These are phyloP conservation scores for Acronicta psi DNA, from an alignment of 2,888 invertebrate species.

Conservation along the genomic window DNA sequence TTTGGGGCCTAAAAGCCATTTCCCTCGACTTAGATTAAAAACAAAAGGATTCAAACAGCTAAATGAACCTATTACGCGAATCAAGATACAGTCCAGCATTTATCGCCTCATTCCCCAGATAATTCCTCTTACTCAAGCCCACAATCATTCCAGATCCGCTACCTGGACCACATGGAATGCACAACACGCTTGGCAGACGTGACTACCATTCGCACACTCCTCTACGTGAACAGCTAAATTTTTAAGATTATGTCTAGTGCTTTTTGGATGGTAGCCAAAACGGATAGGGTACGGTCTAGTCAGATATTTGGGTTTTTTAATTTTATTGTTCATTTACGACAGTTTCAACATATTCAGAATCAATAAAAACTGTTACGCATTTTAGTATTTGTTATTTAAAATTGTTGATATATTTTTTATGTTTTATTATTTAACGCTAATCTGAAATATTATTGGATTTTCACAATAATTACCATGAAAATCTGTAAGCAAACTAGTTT, in stretches of 20 bases:
- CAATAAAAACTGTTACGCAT: too few relatives aligned
- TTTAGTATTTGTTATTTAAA: too few relatives aligned
- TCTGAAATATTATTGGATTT: too few relatives aligned
- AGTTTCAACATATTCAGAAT: too few relatives aligned
- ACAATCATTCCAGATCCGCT: constrained; percentile 14
- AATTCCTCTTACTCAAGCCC: constrained; percentile 20
- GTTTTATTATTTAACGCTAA: too few relatives aligned
- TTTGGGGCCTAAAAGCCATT: too few relatives aligned
- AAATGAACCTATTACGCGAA: constrained; percentile 4
- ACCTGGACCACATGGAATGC: constrained; percentile 44
- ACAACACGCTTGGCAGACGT: constrained; percentile 45
- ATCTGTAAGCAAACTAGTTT: too few relatives aligned
- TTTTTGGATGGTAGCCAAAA: constrained; percentile 48
- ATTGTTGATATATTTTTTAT: too few relatives aligned
- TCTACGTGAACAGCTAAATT: constrained; percentile 49
- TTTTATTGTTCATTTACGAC: constrained; percentile 25
- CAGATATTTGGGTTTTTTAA: constrained; percentile 32
- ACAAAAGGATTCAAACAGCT: not conserved
- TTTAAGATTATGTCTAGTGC: constrained; percentile 51
- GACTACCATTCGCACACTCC: constrained; percentile 48
- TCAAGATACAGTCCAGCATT: constrained; percentile 20
- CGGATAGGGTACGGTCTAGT: constrained; percentile 13
- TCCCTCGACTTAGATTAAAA: too few relatives aligned
- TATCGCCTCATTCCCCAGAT: constrained; percentile 34
- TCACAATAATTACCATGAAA: too few relatives aligned